A percentile compares a stretch with the other conserved stretches of the same genome.
These are phyloP conservation scores for Pristionchus fissidentatus DNA, from an alignment of 2,888 invertebrate genomes.

Conservation along the genomic window DNA sequence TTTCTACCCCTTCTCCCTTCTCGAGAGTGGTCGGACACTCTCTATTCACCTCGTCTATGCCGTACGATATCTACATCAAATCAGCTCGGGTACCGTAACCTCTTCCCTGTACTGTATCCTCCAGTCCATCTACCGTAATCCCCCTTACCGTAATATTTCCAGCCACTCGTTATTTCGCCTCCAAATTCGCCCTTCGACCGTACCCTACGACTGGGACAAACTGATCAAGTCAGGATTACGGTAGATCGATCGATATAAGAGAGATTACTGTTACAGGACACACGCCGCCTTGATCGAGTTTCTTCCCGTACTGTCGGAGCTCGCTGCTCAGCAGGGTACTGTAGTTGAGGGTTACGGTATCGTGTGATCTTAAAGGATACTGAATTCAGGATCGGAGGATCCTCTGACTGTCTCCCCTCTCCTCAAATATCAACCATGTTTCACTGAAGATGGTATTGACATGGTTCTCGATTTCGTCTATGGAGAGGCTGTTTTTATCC, in stretches of 20 bases:
- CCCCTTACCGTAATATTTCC: background rate
- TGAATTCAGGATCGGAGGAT: background rate
- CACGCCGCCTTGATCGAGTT: background rate
- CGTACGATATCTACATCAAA: constrained; percentile 23
- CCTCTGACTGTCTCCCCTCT: background rate
- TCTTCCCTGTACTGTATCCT: background rate
- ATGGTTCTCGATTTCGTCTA: background rate
- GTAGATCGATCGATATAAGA: constrained; percentile 8
- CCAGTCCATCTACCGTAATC: too few species aligned
- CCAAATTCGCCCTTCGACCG: background rate
- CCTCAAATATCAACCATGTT: constrained; percentile 1
- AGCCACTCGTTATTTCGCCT: background rate
- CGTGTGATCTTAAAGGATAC: too few species aligned
- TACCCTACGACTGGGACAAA: background rate
- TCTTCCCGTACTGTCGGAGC: background rate
- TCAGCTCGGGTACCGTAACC: background rate
- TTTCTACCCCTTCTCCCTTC: background rate
- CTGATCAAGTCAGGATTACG: constrained; percentile 30
- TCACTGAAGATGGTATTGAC: background rate
- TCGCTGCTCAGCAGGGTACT: constrained; percentile 5
- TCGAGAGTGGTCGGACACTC: constrained; percentile 14
- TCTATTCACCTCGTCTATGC: background rate
- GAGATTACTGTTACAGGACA: background rate
- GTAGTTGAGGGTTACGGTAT: background rate
- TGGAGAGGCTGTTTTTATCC: background rate